These are phyloP conservation scores for Cryptotermes secundus DNA, from an alignment of 1,140 invertebrate species.

Conservation along the genomic window DNA sequence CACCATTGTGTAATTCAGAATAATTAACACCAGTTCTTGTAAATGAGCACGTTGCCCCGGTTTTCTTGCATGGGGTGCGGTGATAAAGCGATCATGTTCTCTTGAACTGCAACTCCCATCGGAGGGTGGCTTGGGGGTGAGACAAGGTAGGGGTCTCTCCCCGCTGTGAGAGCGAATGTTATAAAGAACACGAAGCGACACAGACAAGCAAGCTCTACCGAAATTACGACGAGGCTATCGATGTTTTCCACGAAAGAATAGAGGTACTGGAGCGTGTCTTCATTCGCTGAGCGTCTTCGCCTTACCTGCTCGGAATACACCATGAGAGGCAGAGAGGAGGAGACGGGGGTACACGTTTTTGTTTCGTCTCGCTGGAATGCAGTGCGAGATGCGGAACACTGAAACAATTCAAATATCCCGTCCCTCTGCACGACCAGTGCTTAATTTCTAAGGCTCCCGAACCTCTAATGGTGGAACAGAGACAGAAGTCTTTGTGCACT, in stretches of 20 bases:
- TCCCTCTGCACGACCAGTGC: not conserved
- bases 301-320: constrained; percentile 11
- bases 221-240: not conserved
- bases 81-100: constrained; percentile 2
- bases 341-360: not conserved
- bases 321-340: not conserved
- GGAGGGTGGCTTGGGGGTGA: too few species aligned
- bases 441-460: not conserved
- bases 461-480: too few species aligned
- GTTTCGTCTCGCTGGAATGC: not conserved
- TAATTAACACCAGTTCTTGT: not conserved
- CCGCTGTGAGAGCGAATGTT: constrained; percentile 6
- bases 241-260: constrained; percentile 5
- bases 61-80: not conserved
- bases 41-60: not conserved
- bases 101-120: not conserved
- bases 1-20: not conserved
- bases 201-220: not conserved
- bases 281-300: not conserved
- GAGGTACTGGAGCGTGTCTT: not conserved
- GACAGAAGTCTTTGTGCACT: too few species aligned
- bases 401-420: not conserved
- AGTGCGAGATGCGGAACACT: not conserved
- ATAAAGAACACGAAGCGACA: constrained; percentile 13
- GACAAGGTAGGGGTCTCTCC: not conserved